Base-by-base conservation (phyloP, 1,140 invertebrate genomes). In the Diachasmimorpha longicaudata region DNA sequence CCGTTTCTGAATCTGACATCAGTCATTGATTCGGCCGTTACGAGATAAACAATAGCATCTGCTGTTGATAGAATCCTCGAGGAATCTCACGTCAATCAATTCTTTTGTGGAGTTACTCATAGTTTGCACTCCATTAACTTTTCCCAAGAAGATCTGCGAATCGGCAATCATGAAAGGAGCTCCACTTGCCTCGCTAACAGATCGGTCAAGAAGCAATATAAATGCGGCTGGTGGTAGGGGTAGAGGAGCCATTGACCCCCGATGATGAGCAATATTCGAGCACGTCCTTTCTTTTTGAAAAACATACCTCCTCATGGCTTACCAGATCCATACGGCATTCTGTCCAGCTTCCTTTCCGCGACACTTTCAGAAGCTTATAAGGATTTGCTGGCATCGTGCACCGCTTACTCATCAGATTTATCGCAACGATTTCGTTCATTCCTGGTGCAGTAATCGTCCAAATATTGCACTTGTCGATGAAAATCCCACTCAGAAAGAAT, bases 401-500 rank as follows among this genome's bases (percentile, higher is more conserved):
- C 81, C 80, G 85, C 85, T 81, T 86, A 84, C 85, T 86, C 83
- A 85, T 85, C 82, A 83, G 82, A 82, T 81, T 82, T 83, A 85
- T 85, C 82, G 79, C 79, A 25, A 78, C 79, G 78, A 78, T 75
- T 78, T 81, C 81, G 67, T 55, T 75, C 72, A 74, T 69, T 75
- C 73, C 55, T 72, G 42, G 70, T 73, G 77, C 72, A 78, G 72
- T 78, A 78, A 78, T 78, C 73, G 70, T 10, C 4, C 39, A 74
- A 58, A 58, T 25, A 52, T 52, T 73, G 55, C 19, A 42, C 8
- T 46, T 67, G 42, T 44, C 74, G 16, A 67, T 46, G 58, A 67
- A 66, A 68, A 72, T 76, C 67, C 75, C 23, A 63, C 31, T 23
- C 2, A 63, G 11, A 19, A 63, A 63, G 58, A 63, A 14, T 63